Base-by-base conservation (phyloP, 2,797 vertebrate genomes). In the Pseudomugil gertrudae region DNA sequence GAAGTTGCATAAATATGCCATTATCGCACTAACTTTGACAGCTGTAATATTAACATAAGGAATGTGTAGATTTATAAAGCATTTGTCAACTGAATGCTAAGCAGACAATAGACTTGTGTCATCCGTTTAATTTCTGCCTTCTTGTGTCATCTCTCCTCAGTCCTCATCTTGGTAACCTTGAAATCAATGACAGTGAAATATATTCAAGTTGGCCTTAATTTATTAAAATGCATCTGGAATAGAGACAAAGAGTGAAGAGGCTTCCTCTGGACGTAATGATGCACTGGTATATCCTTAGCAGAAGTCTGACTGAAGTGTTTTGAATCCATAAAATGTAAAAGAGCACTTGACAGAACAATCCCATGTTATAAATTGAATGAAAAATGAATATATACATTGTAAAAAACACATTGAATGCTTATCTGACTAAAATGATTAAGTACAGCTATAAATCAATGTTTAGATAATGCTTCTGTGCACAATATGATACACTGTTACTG, bases 11-110 rank as follows among this genome's bases (percentile, higher is more conserved):
- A 6, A 6, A 32, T 7, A 32, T 7, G 8, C 8, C 32, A 32
- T 32, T 32, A 32, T 9, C 8, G 32, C 5, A 29, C 29, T 29
- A 29, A 29, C 29, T 29, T 29, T 32, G 32, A 32, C 32, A 32
- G 32, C 32, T 9, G 8, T 32, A 32, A 32, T 79, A 23, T 72
- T 50, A 70, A 66, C 40, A 23, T 1, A 23, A 43, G 38, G 30
- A 32, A 67, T 13, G 6, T 13, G 61, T 9, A 35, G 0, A 8
- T 53, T 54, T 30, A 9, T 40, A n/a, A 55, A 21, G 26, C 11
- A 9, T 45, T 24, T 60, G 47, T 26, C 23, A 26, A 50, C 45
- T 19, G 3, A 60, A 65, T 2, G 7, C 11, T 3, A 33, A 54
- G 47, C 2, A 21, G 33, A 63, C 43, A 47, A 0, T 3, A 23